These are phyloP conservation scores for Drosophila takahashii DNA, from an alignment of 1,140 invertebrate species.

Conservation along the genomic window DNA sequence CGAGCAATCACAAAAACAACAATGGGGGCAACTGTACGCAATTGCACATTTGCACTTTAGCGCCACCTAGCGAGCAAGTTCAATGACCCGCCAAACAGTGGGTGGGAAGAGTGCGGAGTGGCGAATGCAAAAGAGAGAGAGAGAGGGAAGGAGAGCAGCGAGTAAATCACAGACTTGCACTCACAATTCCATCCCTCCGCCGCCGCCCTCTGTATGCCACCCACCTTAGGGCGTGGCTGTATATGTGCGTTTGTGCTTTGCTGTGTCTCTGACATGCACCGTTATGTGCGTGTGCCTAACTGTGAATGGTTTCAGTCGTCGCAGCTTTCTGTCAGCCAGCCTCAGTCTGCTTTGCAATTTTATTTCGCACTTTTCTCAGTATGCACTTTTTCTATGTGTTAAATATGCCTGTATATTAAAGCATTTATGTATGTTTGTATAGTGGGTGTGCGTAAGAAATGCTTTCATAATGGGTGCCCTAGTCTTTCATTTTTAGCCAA, in stretches of 20 bases:
- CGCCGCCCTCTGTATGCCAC: conserved; percentile 9
- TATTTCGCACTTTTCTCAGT: conserved; percentile 20
- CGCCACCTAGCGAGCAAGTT: conserved; percentile 76
- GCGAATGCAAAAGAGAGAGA: conserved; percentile 19
- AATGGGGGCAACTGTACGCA: conserved; percentile 68
- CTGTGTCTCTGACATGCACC: conserved; percentile 29
- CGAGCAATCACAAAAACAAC: conserved; percentile 30
- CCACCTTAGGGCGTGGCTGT: conserved; percentile 42
- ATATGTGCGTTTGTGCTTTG: conserved; percentile 13
- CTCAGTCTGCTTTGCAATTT: conserved; percentile 27
- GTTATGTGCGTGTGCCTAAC: conserved; percentile 51
- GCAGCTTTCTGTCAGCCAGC: conserved; percentile 27
- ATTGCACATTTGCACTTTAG: conserved; percentile 77
- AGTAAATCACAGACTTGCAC: conserved; percentile 77
- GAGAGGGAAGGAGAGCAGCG: conserved; percentile 17
- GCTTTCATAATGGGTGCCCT: conserved; percentile 5
- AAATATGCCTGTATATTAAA: conserved; percentile 8
- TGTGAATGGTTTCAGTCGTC: conserved; percentile 47
- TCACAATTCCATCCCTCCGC: conserved; percentile 15
- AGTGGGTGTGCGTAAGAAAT: background rate
- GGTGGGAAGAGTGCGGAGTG: conserved; percentile 17
- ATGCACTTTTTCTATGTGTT: conserved; percentile 2
- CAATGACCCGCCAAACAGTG: conserved; percentile 67
- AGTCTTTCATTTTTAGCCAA: background rate
- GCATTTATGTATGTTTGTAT: background rate